phyloP scores from a whole-genome alignment of 2,888 invertebrate species.

The Euzophera pinguis region DNA sequence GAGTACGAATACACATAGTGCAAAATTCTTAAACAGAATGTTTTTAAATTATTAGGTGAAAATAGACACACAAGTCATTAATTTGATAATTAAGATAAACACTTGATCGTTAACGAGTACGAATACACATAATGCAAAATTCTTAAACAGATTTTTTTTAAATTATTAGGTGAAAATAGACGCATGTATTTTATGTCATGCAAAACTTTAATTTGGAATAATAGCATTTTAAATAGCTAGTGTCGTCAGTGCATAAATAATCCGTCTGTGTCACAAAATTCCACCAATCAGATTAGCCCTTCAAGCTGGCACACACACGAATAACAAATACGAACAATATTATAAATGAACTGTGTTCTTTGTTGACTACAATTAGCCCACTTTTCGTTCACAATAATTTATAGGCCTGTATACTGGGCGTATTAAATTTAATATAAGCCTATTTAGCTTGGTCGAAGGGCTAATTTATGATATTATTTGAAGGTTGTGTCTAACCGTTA shows the following conservation, averaged over 20 bases:
- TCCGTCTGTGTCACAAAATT: background rate
- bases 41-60: background rate
- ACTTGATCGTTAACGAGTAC: too few relatives aligned
- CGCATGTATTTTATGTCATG: too few relatives aligned
- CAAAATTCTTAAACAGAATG: background rate
- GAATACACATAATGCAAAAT: background rate
- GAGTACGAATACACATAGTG: background rate
- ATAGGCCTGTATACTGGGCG: background rate
- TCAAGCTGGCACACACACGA: background rate
- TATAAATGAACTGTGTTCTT: background rate
- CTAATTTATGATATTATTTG: slow-evolving; percentile 6
- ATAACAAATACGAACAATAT: background rate
- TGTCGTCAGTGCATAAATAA: background rate
- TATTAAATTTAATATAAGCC: slow-evolving; percentile 3
- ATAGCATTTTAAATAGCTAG: background rate
- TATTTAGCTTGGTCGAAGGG: slow-evolving; percentile 7
- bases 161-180: slow-evolving; percentile 13
- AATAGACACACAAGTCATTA: slow-evolving; percentile 8
- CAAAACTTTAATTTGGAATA: background rate
- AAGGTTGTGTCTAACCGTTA: background rate
- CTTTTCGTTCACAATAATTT: slow-evolving; percentile 15
- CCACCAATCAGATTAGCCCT: background rate
- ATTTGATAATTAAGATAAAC: background rate
- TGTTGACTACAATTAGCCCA: slow-evolving; percentile 22
- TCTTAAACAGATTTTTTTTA: slow-evolving; percentile 39